These are phyloP conservation scores for Ridgeia piscesae DNA, from an alignment of 1,140 invertebrate genomes.

Conservation along the genomic window DNA sequence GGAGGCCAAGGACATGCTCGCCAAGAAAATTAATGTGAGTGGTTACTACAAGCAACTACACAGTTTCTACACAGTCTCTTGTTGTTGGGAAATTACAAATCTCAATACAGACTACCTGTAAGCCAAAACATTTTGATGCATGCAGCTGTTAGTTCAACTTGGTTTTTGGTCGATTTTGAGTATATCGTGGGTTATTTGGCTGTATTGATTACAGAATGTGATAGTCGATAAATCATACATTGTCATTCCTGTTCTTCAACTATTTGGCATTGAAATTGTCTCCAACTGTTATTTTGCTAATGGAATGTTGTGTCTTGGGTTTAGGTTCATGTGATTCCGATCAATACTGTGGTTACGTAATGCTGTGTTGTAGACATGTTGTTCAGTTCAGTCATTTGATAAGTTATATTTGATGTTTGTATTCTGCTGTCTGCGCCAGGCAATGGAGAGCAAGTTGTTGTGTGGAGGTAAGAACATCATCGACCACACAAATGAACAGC, in stretches of 20 bases:
- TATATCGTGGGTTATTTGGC: not conserved
- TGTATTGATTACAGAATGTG: not conserved
- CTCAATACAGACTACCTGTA: not conserved
- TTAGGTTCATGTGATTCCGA: not conserved
- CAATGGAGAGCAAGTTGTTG: constrained; percentile 85
- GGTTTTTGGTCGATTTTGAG: no score
- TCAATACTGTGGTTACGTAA: not conserved
- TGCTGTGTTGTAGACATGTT: not conserved
- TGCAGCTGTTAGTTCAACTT: not conserved
- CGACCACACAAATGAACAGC: constrained; percentile 87
- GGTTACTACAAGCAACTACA: not conserved
- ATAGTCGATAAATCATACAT: not conserved
- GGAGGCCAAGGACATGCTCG: constrained; percentile 62
- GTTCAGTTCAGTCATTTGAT: constrained; percentile 18
- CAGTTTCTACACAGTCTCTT: not conserved
- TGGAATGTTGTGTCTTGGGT: not conserved
- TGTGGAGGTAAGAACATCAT: constrained; percentile 83
- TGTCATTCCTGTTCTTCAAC: not conserved
- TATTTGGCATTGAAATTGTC: not conserved
- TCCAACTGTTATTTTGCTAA: not conserved
- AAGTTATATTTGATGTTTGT: constrained; percentile 23
- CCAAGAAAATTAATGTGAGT: constrained; percentile 56
- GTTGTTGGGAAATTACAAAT: not conserved
- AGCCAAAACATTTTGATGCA: not conserved
- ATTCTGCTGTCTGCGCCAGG: constrained; percentile 38